phyloP scores from a whole-genome alignment of 1,140 invertebrate species.

The Drosophila takahashii region DNA sequence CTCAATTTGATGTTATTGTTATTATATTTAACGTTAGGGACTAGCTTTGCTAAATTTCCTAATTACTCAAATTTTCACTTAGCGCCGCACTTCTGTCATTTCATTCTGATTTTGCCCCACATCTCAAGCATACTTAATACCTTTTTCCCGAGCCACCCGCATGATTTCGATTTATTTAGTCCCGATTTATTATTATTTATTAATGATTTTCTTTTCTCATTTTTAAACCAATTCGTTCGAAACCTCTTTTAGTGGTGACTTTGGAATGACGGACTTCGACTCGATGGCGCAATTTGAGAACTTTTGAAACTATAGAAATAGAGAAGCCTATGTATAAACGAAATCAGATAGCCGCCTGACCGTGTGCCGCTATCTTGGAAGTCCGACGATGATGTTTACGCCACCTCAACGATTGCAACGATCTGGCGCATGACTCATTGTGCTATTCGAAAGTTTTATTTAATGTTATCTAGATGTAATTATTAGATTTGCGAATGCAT shows the following conservation, averaged over 20 bases:
- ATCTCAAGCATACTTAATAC: background rate
- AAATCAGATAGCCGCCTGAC: conserved; percentile 49
- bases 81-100: conserved; percentile 20
- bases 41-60: background rate
- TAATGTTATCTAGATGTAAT: conserved; percentile 53
- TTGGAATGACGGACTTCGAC: conserved; percentile 77
- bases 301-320: conserved; percentile 14
- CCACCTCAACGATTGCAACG: conserved; percentile 32
- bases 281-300: conserved; percentile 71
- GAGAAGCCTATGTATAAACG: conserved; percentile 44
- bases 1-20: conserved; percentile 33
- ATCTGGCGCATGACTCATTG: conserved; percentile 38
- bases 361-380: conserved; percentile 52
- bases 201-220: conserved; percentile 38
- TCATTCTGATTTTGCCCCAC: conserved; percentile 5
- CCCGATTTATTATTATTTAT: conserved; percentile 40
- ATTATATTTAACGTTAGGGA: conserved; percentile 2
- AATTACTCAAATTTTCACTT: background rate
- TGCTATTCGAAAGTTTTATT: conserved; percentile 42
- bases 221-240: conserved; percentile 38
- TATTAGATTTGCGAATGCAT: conserved; percentile 60
- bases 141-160: background rate
- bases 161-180: conserved; percentile 11
- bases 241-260: conserved; percentile 69
- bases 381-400: conserved; percentile 47